These are phyloP conservation scores for Triplophysa yarkandensis DNA, from an alignment of 2,797 vertebrate species.

Conservation along the genomic window DNA sequence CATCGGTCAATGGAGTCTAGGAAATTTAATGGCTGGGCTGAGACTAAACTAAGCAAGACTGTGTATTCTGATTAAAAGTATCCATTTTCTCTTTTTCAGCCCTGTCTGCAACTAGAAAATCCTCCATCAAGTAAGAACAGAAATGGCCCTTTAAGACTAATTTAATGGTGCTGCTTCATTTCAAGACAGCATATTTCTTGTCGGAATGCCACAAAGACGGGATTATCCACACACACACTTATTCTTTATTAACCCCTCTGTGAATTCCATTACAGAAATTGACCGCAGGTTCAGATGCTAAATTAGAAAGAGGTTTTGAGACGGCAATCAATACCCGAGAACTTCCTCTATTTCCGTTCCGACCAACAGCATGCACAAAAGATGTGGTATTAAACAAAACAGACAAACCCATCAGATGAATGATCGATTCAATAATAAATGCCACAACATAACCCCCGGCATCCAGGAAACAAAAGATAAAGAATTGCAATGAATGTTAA, in stretches of 20 bases:
- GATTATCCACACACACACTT: constrained; percentile 49
- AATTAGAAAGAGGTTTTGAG: constrained; percentile 46
- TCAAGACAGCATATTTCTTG: constrained; percentile 38
- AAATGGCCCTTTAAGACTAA: constrained; percentile 40
- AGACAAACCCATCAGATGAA: constrained; percentile 44
- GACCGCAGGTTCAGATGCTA: constrained; percentile 41
- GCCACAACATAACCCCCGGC: constrained; percentile 19
- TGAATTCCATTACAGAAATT: constrained; percentile 44
- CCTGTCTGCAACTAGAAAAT: constrained; percentile 7
- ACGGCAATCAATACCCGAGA: constrained; percentile 53
- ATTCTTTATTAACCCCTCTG: constrained; percentile 55
- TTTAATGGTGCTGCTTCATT: constrained; percentile 51
- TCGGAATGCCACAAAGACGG: constrained; percentile 43
- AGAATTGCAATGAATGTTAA: constrained; percentile 51
- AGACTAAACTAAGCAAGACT: constrained; percentile 12
- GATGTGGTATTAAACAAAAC: constrained; percentile 34
- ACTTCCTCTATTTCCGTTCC: constrained; percentile 28
- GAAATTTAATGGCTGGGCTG: neutral
- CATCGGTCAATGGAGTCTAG: neutral
- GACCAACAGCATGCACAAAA: constrained; percentile 41
- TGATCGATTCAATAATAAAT: constrained; percentile 58
- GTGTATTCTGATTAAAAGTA: constrained; percentile 8
- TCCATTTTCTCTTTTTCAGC: constrained; percentile 13
- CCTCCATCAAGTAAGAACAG: constrained; percentile 29
- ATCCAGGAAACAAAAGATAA: constrained; percentile 52